Evolutionary conservation across 2,888 invertebrate genomes (phyloP).

Genomic region (Leptinotarsa rubiginosa): DNA sequence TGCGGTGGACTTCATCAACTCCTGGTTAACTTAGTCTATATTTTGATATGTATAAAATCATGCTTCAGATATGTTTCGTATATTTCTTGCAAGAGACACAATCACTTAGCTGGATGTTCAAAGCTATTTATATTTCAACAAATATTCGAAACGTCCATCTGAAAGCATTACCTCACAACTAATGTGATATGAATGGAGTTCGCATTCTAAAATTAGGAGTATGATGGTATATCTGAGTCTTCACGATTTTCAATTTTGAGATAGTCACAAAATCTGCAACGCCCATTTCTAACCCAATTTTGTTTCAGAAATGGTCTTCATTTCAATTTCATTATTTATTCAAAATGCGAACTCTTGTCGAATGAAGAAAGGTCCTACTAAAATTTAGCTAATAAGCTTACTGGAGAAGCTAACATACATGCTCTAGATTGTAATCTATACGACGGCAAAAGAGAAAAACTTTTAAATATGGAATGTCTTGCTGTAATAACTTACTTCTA

Average conservation of each 20-base stretch:
- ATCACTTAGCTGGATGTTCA: slow-evolving; percentile 54
- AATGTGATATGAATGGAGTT: not conserved
- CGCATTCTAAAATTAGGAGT: not conserved
- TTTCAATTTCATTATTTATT: not conserved
- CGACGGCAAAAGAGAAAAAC: slow-evolving; percentile 42
- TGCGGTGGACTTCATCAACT: slow-evolving; percentile 50
- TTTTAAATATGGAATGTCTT: slow-evolving; percentile 39
- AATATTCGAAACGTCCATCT: slow-evolving; percentile 34
- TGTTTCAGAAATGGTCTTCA: not conserved
- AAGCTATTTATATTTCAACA: slow-evolving; percentile 41
- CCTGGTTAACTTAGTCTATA: slow-evolving; percentile 35
- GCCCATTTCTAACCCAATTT: not conserved
- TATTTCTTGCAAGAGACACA: slow-evolving; percentile 59
- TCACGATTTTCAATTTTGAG: not conserved
- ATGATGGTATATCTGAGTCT: not conserved
- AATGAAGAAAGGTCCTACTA: slow-evolving; percentile 14
- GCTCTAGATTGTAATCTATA: slow-evolving; percentile 21
- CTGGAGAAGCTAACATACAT: slow-evolving; percentile 33
- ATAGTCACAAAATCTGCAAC: too few species aligned
- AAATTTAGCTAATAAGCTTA: not conserved
- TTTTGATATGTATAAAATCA: slow-evolving; percentile 57
- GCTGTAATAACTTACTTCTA: slow-evolving; percentile 22
- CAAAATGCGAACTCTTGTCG: not conserved
- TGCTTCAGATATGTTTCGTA: slow-evolving; percentile 36
- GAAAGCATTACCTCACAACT: not conserved